Evolutionary conservation across 2,113 vertebrate genomes (phyloP).

Genomic region (Elephas maximus): DNA sequence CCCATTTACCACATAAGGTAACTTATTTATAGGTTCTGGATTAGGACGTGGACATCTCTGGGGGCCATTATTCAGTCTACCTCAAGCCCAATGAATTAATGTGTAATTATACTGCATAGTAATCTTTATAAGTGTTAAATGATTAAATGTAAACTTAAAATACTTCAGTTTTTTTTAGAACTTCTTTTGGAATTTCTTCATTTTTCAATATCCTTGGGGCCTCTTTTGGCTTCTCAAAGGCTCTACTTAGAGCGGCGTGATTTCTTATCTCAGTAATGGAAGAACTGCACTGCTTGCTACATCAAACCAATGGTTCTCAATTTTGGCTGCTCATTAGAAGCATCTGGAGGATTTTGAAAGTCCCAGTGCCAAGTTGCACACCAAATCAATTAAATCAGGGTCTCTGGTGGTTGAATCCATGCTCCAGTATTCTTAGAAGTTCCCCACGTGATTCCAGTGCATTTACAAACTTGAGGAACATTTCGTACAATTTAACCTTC

Average conservation of each 20-base stretch:
- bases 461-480: background rate
- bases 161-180: background rate
- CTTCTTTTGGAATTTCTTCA: background rate
- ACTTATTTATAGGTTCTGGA: background rate
- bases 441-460: background rate
- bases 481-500: background rate
- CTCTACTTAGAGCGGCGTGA: background rate
- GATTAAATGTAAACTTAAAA: slow-evolving; percentile 29
- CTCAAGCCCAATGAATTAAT: background rate
- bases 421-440: slow-evolving; percentile 2
- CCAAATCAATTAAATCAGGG: slow-evolving; percentile 34
- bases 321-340: background rate
- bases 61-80: background rate
- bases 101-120: background rate
- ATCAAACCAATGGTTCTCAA: background rate
- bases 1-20: background rate
- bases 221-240: background rate
- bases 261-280: slow-evolving; percentile 50
- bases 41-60: background rate
- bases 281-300: background rate
- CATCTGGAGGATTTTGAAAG: background rate
- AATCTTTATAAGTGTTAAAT: background rate
- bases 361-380: background rate
- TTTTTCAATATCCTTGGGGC: background rate
- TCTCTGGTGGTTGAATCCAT: slow-evolving; percentile 3